These are phyloP conservation scores for Pleuronectes platessa DNA, from an alignment of 2,113 vertebrate genomes.

Conservation along the genomic window DNA sequence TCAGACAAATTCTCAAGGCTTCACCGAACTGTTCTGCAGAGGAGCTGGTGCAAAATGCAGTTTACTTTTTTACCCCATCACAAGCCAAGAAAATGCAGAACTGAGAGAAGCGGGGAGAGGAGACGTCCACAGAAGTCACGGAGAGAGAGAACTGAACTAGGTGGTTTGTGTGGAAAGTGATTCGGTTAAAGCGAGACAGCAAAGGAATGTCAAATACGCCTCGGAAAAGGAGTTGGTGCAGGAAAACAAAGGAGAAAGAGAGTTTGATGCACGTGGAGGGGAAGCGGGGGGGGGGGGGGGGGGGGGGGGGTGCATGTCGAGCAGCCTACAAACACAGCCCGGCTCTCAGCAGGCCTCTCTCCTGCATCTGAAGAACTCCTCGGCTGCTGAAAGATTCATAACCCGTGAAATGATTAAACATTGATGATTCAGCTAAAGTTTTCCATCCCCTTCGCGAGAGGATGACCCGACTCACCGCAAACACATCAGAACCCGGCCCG, in stretches of 20 bases:
- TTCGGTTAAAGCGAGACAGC: not conserved
- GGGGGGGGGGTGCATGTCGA: conserved; percentile 43
- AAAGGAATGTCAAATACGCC: not conserved
- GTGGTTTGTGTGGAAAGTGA: not conserved
- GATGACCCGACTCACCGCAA: conserved; percentile 47
- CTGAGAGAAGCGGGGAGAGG: not conserved
- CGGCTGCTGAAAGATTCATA: conserved; percentile 71
- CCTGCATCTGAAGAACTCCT: conserved; percentile 65
- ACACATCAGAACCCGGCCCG: conserved; percentile 29
- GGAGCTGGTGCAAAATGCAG: not conserved
- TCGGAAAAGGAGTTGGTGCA: not conserved
- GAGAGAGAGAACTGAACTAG: conserved; percentile 23
- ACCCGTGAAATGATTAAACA: conserved; percentile 68
- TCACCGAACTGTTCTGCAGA: conserved; percentile 3
- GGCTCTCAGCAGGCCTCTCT: conserved; percentile 61
- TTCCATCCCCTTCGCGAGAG: conserved; percentile 40
- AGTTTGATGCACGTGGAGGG: conserved; percentile 43
- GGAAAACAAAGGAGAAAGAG: conserved; percentile 12
- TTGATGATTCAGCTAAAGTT: conserved; percentile 65
- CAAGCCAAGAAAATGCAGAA: conserved; percentile 15
- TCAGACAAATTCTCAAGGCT: not conserved
- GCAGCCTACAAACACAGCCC: conserved; percentile 43
- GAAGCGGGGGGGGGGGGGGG: not conserved
- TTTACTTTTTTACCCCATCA: conserved; percentile 17
- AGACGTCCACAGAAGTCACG: not conserved